Evolutionary conservation across 2,888 invertebrate species (phyloP).

Genomic region (Mellilla xanthometata): DNA sequence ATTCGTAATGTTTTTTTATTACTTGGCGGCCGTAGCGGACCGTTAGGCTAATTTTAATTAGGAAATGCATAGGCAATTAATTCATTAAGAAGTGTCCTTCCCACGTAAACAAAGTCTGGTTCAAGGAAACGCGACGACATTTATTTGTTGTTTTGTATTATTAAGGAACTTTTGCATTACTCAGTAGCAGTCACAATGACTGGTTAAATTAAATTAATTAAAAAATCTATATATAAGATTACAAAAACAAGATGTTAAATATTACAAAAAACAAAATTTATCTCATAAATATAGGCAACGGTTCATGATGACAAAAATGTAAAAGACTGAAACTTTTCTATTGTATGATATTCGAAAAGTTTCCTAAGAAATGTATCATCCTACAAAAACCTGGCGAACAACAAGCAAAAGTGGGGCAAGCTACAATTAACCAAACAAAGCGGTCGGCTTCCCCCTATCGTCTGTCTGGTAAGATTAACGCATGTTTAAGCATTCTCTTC

Average conservation of each 20-base stretch:
- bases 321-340: background rate
- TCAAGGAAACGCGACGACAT: conserved; percentile 1
- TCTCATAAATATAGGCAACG: too few species aligned
- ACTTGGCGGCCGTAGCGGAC: background rate
- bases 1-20: too few species aligned
- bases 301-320: too few species aligned
- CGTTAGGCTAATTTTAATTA: conserved; percentile 47
- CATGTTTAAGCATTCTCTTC: conserved; percentile 62
- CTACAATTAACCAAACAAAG: conserved; percentile 46
- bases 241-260: too few species aligned
- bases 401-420: conserved; percentile 29
- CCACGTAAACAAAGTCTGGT: conserved; percentile 38
- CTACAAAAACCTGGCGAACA: conserved; percentile 19
- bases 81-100: conserved; percentile 48
- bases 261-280: too few species aligned
- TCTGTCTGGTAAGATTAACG: conserved; percentile 61
- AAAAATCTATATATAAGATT: too few species aligned
- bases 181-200: too few species aligned
- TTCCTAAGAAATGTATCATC: conserved; percentile 4
- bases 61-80: conserved; percentile 51
- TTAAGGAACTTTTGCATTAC: too few species aligned
- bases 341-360: conserved; percentile 2
- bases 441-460: conserved; percentile 41
- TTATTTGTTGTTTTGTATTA: background rate
- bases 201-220: too few species aligned